A percentile compares a stretch with the other conserved stretches of the same genome.
Conservation (phyloP, 2,113 vertebrate genomes). For the Paradoxurus hermaphroditus region DNA sequence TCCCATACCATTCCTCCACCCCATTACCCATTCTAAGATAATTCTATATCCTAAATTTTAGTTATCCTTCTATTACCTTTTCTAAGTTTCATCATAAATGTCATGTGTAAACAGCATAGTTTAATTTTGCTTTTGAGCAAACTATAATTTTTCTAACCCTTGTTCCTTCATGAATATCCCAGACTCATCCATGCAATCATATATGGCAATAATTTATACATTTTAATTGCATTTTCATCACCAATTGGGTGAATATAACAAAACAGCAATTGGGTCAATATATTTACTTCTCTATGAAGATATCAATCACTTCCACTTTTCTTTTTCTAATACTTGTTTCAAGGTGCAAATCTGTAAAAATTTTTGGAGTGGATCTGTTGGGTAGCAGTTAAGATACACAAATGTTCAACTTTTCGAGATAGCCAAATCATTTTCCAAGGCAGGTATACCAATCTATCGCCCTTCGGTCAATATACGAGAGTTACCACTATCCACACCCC, state of each 20-base stretch:
- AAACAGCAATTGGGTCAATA: no score
- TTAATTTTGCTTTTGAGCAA: neutral
- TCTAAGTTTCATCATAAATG: neutral
- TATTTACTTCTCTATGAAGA: neutral
- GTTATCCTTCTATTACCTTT: neutral
- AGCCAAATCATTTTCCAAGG: neutral
- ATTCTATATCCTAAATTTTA: neutral
- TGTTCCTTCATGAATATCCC: neutral
- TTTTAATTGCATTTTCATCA: neutral
- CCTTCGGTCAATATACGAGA: neutral
- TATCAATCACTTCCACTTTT: neutral
- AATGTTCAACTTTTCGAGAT: neutral
- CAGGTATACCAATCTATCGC: neutral
- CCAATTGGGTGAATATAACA: neutral
- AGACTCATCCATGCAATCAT: neutral
- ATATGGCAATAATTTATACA: neutral
- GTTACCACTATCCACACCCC: neutral
- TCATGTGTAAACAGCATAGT: neutral
- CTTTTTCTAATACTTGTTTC: neutral
- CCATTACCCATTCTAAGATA: neutral
- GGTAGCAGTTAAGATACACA: neutral
- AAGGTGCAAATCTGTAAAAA: neutral
- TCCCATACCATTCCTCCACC: neutral
- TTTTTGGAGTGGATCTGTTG: neutral
- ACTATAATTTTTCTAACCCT: neutral